Evolutionary conservation across 2,797 vertebrate genomes (phyloP).

Genomic region (Tamandua tetradactyla): DNA sequence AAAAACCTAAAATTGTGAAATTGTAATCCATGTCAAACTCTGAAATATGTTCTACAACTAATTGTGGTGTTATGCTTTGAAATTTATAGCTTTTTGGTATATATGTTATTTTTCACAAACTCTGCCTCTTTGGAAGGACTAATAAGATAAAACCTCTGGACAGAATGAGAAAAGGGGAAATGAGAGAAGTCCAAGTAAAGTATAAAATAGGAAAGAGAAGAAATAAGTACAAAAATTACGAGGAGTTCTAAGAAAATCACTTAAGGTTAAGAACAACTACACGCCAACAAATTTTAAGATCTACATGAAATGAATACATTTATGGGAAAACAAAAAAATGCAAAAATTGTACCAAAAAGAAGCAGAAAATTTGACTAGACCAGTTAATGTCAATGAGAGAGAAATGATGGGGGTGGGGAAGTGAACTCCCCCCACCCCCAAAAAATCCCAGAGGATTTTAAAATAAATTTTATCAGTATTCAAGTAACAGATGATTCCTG

Average conservation of each 20-base stretch:
- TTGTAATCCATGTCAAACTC: no score
- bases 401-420: neutral
- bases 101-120: no score
- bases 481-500: neutral
- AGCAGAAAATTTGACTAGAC: neutral
- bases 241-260: neutral
- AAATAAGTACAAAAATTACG: neutral
- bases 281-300: neutral
- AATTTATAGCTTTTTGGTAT: no score
- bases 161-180: neutral
- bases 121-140: neutral
- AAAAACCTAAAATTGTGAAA: no score
- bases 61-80: no score
- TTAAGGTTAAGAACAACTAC: neutral
- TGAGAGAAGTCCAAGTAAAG: neutral
- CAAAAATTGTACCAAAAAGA: neutral
- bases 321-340: neutral
- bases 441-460: neutral
- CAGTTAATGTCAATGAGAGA: neutral
- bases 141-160: neutral
- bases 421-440: neutral
- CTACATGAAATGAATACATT: neutral
- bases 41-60: no score
- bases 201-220: neutral
- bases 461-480: neutral